Evolutionary conservation across 1,140 invertebrate genomes (phyloP).

Genomic region (Heliconius himera): DNA sequence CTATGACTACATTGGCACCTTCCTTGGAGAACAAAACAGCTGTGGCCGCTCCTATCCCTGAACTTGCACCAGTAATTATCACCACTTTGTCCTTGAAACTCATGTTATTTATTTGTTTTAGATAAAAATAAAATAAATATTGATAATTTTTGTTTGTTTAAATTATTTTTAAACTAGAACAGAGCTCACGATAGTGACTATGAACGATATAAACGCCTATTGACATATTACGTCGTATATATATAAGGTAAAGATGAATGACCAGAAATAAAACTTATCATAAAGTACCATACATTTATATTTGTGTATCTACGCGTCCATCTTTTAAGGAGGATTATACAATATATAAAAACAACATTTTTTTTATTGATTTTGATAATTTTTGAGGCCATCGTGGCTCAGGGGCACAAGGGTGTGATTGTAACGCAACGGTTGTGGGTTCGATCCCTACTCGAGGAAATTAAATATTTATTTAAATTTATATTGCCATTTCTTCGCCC

Average conservation of each 20-base stretch:
- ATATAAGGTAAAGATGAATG: not conserved
- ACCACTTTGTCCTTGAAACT: constrained; percentile 35
- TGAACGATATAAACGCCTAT: not conserved
- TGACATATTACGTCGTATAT: not conserved
- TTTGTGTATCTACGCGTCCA: not conserved
- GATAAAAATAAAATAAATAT: too few species aligned
- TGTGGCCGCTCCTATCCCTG: constrained; percentile 34
- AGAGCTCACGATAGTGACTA: not conserved
- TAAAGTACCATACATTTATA: not conserved
- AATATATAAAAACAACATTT: not conserved
- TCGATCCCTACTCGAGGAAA: too few species aligned
- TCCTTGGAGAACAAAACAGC: constrained; percentile 33
- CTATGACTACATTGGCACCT: constrained; percentile 32
- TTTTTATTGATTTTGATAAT: too few species aligned
- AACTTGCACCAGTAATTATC: constrained; percentile 34
- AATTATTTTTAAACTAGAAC: not conserved
- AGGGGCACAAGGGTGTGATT: too few species aligned
- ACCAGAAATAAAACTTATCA: not conserved
- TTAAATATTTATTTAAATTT: too few species aligned
- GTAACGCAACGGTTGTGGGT: too few species aligned
- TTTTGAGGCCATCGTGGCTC: too few species aligned
- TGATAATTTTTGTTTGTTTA: not conserved
- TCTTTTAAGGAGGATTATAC: not conserved
- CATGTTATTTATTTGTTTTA: not conserved
- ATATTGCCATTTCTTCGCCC: too few species aligned